A percentile compares a stretch with the other conserved stretches of the same genome.
These are phyloP conservation scores for Dendronephthya gigantea DNA, from an alignment of 64 coral and sea anemone species.

Conservation along the genomic window DNA sequence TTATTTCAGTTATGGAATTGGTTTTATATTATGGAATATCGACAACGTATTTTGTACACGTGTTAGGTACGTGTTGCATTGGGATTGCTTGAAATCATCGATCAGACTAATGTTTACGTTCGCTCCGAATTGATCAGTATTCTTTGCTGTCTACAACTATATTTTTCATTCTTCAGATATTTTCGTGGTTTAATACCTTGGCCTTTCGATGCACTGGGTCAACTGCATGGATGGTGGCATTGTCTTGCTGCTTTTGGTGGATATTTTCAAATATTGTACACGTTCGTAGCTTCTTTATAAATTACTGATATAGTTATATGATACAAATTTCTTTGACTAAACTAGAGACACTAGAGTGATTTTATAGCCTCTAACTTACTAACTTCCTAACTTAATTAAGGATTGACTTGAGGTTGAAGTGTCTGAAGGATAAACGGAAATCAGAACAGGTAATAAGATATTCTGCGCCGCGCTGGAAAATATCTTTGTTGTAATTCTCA, in stretches of 20 bases:
- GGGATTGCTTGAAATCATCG: too few species aligned
- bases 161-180: not conserved
- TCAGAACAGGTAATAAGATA: not conserved
- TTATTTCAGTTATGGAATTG: slow-evolving; percentile 1
- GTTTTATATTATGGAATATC: slow-evolving; percentile 14
- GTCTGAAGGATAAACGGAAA: not conserved
- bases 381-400: not conserved
- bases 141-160: too few species aligned
- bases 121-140: not conserved
- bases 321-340: too few species aligned
- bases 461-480: too few species aligned
- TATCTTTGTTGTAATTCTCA: not conserved
- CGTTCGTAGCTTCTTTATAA: too few species aligned
- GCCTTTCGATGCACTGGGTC: not conserved
- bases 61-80: too few species aligned
- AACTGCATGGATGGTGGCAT: slow-evolving; percentile 16
- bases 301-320: too few species aligned
- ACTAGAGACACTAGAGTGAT: too few species aligned
- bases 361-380: not conserved
- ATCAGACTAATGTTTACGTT: not conserved
- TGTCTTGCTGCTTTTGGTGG: not conserved
- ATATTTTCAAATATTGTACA: slow-evolving; percentile 5
- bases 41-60: not conserved
- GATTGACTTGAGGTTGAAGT: not conserved
- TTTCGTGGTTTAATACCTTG: not conserved